Evolutionary conservation across 1,140 invertebrate genomes (phyloP), one percentile per base, ranked within the genome.

Genomic region (Homalodisca vitripennis): DNA sequence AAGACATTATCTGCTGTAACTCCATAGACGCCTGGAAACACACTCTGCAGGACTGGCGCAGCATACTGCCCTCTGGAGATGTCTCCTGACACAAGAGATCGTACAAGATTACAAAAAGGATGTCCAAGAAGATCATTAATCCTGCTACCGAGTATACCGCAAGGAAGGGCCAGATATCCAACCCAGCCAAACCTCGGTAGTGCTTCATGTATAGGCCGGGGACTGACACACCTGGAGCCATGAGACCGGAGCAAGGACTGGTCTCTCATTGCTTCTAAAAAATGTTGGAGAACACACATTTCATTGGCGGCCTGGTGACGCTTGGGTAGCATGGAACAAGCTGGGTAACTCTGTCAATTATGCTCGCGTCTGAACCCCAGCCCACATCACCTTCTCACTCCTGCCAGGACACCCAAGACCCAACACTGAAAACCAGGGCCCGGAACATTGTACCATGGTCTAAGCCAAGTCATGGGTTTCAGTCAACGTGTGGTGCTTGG

Each of bases 21-120:
- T n/a, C n/a, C n/a, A n/a, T n/a, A n/a, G n/a, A n/a, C n/a, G 89
- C 89, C 32, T 80, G 86, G 41, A 87, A 91, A 73, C 89, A 91
- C 74, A 88, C 85, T 30, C 80, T 95, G n/a, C 89, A 91, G 72
- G 91, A 93, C 79, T 92, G 90, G n/a, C n/a, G n/a, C 78, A 84
- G 84, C 34, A 88, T 91, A 71, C 81, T 94, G 73, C 88, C 90
- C 26, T 83, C 82, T 31, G 84, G 85, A 13, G 85, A 88, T 53
- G 80, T 86, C 1, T 85, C n/a, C 87, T 70, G 87, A 92, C 76
- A 89, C 89, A 1, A n/a, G 90, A 92, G 72, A 84, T 92, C 48
- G 87, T 94, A 6, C 88, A 90, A 75, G 91, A 93, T 77, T 94
- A 94, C 80, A 92, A 92, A 74, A 89, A 88, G n/a, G 73, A 78